A percentile compares a stretch with the other conserved stretches of the same genome.
Evolutionary conservation across 2,888 invertebrate genomes (phyloP).

Genomic region (Zootermopsis nevadensis): DNA sequence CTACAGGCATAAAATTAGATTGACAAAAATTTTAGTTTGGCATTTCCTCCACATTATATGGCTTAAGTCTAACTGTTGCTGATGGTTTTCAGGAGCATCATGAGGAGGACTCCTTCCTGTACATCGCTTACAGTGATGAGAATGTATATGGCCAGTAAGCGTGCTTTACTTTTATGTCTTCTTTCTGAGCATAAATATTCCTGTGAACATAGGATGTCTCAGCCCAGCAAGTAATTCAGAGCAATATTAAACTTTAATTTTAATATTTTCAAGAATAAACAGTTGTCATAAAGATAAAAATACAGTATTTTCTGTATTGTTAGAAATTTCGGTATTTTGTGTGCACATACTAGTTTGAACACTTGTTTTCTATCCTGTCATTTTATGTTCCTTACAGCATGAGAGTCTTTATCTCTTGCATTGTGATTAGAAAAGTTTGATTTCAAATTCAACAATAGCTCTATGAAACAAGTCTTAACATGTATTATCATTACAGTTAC

Average conservation of each 20-base stretch:
- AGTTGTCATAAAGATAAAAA: not conserved
- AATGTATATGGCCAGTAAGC: slow-evolving; percentile 90
- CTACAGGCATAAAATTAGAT: too few relatives aligned
- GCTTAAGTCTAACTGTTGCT: not conserved
- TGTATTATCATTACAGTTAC: not conserved
- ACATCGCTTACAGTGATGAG: slow-evolving; percentile 99
- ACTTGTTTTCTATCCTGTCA: not conserved
- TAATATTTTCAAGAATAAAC: not conserved
- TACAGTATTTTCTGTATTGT: slow-evolving; percentile 10
- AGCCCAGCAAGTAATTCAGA: not conserved
- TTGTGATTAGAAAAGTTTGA: not conserved
- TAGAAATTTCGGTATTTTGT: slow-evolving; percentile 21
- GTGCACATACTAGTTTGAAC: not conserved
- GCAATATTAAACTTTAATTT: not conserved
- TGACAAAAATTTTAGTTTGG: too few relatives aligned
- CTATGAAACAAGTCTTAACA: not conserved
- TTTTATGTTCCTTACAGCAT: not conserved
- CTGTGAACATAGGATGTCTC: not conserved
- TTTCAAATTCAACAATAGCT: not conserved
- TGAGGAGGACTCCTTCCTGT: slow-evolving; percentile 99
- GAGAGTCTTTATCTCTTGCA: not conserved
- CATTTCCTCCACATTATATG: too few relatives aligned
- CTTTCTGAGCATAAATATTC: not conserved
- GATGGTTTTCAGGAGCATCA: slow-evolving; percentile 85
- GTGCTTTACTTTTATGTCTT: not conserved